Conservation (phyloP, 1,140 invertebrate species). For the fruit fly (Drosophila melanogaster) region DNA sequence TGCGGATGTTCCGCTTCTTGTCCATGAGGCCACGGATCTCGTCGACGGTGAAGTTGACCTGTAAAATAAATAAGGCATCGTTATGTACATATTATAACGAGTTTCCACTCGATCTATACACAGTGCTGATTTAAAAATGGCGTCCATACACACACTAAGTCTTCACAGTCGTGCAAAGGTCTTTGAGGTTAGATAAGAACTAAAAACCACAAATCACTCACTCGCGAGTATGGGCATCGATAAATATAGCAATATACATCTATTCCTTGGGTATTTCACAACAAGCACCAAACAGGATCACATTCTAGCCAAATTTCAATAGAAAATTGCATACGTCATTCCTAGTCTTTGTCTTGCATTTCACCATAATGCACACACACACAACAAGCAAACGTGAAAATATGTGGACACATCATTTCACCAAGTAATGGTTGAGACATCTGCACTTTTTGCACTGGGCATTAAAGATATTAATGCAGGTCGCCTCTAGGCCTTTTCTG, state of each 20-base stretch:
- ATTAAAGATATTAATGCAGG: slow-evolving; percentile 38
- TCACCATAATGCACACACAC: slow-evolving; percentile 42
- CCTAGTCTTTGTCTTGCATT: slow-evolving; percentile 71
- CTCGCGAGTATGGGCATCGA: neutral
- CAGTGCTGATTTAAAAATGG: slow-evolving; percentile 60
- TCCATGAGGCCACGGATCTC: slow-evolving; percentile 99
- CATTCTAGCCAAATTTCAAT: slow-evolving; percentile 45
- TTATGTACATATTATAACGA: slow-evolving; percentile 24
- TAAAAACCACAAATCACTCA: slow-evolving; percentile 42
- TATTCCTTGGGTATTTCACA: slow-evolving; percentile 29
- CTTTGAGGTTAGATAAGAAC: slow-evolving; percentile 63
- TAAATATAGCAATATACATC: slow-evolving; percentile 25
- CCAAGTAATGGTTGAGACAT: slow-evolving; percentile 50
- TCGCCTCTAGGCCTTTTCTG: neutral
- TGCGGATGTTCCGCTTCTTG: slow-evolving; percentile 99
- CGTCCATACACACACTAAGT: slow-evolving; percentile 37
- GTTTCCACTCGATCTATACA: slow-evolving; percentile 4
- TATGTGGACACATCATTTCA: slow-evolving; percentile 10
- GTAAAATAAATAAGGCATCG: slow-evolving; percentile 56
- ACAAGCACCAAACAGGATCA: slow-evolving; percentile 23
- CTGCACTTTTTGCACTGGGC: slow-evolving; percentile 34
- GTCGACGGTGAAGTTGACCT: slow-evolving; percentile 99
- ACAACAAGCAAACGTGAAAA: neutral
- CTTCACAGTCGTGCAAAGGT: slow-evolving; percentile 42
- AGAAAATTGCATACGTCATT: slow-evolving; percentile 80